Conservation (phyloP, 1,140 invertebrate species). For the Diorhabda elongata region DNA sequence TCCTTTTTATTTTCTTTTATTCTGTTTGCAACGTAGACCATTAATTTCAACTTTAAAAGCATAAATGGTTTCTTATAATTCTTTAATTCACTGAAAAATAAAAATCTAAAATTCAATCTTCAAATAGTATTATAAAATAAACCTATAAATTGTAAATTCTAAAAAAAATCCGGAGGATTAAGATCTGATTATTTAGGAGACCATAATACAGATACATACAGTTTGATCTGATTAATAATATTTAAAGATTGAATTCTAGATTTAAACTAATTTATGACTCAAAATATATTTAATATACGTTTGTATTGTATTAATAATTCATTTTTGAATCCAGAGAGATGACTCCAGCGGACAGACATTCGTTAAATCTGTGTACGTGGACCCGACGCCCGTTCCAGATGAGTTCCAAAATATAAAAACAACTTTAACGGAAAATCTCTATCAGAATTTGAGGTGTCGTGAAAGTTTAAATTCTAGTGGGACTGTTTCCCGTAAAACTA, state of each 20-base stretch:
- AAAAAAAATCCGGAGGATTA: too few relatives aligned
- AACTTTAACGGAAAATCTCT: constrained; percentile 40
- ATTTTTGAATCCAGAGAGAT: constrained; percentile 29
- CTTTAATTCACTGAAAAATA: too few relatives aligned
- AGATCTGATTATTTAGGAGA: too few relatives aligned
- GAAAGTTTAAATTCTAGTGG: constrained; percentile 51
- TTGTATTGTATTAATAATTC: constrained; percentile 9
- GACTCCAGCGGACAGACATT: constrained; percentile 34
- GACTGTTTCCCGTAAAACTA: constrained; percentile 53
- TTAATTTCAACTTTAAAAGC: too few relatives aligned
- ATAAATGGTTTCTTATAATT: too few relatives aligned
- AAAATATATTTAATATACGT: neutral
- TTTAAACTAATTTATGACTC: constrained; percentile 9
- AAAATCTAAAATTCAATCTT: too few relatives aligned
- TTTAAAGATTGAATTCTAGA: neutral
- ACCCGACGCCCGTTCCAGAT: constrained; percentile 24
- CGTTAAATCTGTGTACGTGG: constrained; percentile 25
- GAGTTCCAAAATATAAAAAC: constrained; percentile 40
- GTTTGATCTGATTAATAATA: too few relatives aligned
- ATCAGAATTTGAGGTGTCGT: constrained; percentile 41
- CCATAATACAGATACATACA: too few relatives aligned
- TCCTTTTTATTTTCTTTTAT: neutral
- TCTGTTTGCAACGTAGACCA: constrained; percentile 22
- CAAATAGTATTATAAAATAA: too few relatives aligned
- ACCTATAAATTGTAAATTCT: too few relatives aligned